Base-by-base conservation (phyloP, 53 echinoderm and acorn worm genomes). In the Zoroaster sp. region DNA sequence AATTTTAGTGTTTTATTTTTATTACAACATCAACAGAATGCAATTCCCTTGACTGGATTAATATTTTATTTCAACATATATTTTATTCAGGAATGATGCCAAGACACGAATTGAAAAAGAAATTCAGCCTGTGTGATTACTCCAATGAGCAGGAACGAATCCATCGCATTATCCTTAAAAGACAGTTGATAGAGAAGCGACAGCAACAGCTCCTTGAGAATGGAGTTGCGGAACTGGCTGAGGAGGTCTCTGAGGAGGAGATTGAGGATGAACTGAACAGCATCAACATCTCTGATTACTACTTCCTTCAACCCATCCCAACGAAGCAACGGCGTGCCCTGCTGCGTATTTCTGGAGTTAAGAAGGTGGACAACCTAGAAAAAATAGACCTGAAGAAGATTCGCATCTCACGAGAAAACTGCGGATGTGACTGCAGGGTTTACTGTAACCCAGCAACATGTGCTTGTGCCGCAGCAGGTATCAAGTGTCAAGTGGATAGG, bases 401-500 rank as follows among this genome's bases (percentile, higher is more conserved):
- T 33, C 94, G 98, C 20, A 66, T 89, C n/a, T 98, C 98, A 1
- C 81, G 98, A 32, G 98, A 98, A 76, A 92, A 89, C 20, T 98
- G 98, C 51, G 98, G 98, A 1, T 98, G 98, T 41, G 98, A 98
- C 66, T 98, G 98, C 71, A 86, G 91, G 66, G 87, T 73, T 10
- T 87, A 87, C 53, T 98, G 98, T 42, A 81, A 98, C 65, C 98
- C 98, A 23, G 88, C 89, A 65, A 98, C 94, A 0, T 98, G 98
- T 55, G 82, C 89, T 75, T 98, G 98, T 54, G 90, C 89, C 68
- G 36, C 93, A 66, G 95, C 98, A 9, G 98, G 95, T 36, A 98
- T 98, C 77, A 98, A 98, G 73, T 98, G 98, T 33, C 98, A 98
- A 69, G 98, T 98, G 55, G 97, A 97, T 53, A 42, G 97, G 73